Conservation (phyloP, 2,797 vertebrate genomes). For the Apodemus agrarius region DNA sequence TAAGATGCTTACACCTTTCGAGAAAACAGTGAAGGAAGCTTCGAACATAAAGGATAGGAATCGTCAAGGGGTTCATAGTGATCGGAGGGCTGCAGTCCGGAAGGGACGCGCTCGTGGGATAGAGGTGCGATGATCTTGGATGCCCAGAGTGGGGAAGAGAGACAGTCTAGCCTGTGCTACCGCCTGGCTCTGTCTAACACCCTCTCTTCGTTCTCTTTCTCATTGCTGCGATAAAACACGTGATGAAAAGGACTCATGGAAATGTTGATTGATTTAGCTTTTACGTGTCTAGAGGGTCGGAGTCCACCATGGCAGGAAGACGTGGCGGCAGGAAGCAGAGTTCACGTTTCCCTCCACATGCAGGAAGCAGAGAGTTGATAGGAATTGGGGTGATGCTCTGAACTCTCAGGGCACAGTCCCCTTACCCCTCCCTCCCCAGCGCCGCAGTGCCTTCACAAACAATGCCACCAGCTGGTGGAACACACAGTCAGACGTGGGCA, state of each 20-base stretch:
- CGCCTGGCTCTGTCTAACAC: not conserved
- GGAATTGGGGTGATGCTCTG: not conserved
- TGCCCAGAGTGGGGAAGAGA: not conserved
- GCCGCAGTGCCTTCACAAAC: not conserved
- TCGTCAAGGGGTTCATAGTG: not conserved
- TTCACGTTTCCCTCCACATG: not conserved
- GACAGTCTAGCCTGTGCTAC: not conserved
- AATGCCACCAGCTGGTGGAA: not conserved
- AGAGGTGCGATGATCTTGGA: not conserved
- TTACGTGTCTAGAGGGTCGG: not conserved
- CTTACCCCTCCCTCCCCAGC: too few relatives aligned
- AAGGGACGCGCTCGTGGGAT: not conserved
- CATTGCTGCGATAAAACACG: not conserved
- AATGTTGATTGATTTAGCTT: not conserved
- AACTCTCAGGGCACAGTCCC: not conserved
- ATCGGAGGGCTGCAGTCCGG: not conserved
- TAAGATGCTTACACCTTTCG: not conserved
- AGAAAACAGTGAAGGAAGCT: not conserved
- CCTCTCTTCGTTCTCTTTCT: not conserved
- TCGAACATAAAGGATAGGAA: not conserved
- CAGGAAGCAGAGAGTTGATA: not conserved
- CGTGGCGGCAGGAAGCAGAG: too few relatives aligned
- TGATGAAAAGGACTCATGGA: not conserved
- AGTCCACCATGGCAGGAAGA: not conserved
- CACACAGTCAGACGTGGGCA: too few relatives aligned